These are phyloP conservation scores for Thereuonema tuberculata DNA, from an alignment of 1,140 invertebrate species.

Conservation along the genomic window DNA sequence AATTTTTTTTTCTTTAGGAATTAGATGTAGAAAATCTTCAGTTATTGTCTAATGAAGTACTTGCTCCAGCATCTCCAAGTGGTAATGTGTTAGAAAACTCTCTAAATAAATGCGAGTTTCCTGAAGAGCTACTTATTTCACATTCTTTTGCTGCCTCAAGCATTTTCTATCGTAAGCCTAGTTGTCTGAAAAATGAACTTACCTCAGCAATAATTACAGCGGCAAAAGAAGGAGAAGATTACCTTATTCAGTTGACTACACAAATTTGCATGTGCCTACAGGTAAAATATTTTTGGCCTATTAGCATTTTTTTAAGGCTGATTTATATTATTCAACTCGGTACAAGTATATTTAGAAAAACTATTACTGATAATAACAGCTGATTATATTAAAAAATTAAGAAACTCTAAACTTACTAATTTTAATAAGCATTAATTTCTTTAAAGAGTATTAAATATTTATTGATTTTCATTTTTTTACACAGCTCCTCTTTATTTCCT, in stretches of 20 bases:
- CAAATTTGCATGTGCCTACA: constrained; percentile 30
- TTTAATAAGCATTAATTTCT: no score
- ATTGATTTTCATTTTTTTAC: no score
- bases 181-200: constrained; percentile 26
- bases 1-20: background rate
- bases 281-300: background rate
- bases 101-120: constrained; percentile 14
- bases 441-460: no score
- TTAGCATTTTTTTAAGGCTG: no score
- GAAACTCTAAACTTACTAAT: no score
- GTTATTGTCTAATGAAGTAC: constrained; percentile 28
- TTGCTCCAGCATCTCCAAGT: constrained; percentile 25
- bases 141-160: constrained; percentile 24
- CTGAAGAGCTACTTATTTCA: constrained; percentile 21
- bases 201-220: constrained; percentile 28
- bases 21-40: constrained; percentile 33
- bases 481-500: no score
- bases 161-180: constrained; percentile 25
- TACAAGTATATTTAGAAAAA: no score
- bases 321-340: no score
- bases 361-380: no score
- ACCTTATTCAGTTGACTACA: constrained; percentile 30
- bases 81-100: constrained; percentile 16
- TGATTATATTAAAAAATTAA: no score
- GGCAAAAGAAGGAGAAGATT: constrained; percentile 31